Evolutionary conservation across 2,888 invertebrate species (phyloP).

Genomic region (Metacarcinus magister): DNA sequence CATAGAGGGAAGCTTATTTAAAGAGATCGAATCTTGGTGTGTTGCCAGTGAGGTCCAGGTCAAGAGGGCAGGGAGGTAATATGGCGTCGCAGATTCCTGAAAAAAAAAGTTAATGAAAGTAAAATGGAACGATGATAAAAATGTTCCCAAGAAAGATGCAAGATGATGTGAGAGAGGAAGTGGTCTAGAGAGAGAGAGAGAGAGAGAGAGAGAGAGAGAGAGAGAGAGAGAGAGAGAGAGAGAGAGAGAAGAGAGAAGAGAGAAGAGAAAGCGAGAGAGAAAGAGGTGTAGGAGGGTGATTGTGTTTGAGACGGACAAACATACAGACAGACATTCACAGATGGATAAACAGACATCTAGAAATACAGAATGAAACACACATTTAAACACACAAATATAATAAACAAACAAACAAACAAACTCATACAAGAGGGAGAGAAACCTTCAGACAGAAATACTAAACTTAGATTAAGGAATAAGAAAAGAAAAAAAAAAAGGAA

Average conservation of each 20-base stretch:
- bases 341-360: too few species aligned
- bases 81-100: neutral
- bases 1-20: neutral
- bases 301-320: neutral
- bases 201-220: slow-evolving; percentile 17
- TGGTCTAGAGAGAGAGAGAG: neutral
- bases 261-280: neutral
- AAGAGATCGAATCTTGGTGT: neutral
- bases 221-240: neutral
- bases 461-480: neutral
- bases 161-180: neutral
- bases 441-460: neutral
- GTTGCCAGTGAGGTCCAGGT: neutral
- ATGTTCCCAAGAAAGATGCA: neutral
- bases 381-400: too few species aligned
- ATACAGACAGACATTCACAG: too few species aligned
- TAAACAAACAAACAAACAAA: too few species aligned
- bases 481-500: neutral
- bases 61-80: neutral
- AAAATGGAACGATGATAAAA: neutral
- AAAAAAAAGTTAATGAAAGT: neutral
- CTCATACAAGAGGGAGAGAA: too few species aligned
- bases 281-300: neutral
- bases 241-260: neutral
- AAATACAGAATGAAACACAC: too few species aligned